Evolutionary conservation across 64 coral and sea anemone genomes (phyloP), one percentile per base, ranked within the genome.

Genomic region (Montipora cactus): DNA sequence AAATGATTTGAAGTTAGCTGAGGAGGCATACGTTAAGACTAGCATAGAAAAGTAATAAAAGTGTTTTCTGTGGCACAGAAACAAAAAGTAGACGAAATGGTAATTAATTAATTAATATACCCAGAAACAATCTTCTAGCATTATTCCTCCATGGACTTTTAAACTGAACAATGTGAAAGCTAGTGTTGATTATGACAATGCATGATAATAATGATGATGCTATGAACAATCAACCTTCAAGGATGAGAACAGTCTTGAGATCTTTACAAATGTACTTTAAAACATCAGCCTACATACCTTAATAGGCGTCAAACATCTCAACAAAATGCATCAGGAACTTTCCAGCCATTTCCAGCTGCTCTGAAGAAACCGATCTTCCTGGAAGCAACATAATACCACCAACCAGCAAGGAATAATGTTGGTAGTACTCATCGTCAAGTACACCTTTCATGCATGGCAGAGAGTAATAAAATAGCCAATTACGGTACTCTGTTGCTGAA

Each of bases 391-490:
- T 79, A 12, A 79, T 79, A 49, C 48, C 77, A 52, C 47, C 70
- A 21, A 73, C 70, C 70, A 73, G 21, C 70, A 73, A 21, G 19
- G 70, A 19, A 73, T 73, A 73, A 73, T 73, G 70, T 21, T 73
- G 70, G 19, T 73, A 21, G 21, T 73, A 73, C 70, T 73, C 21
- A 19, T 91, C 62, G 20, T 79, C 57, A 19, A 91, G 78, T 3
- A 91, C 23, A 21, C 47, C 89, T 37, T 91, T 91, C 53, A 81
- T 80, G 44, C 89, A 91, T 1, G 89, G 89, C 8, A 81, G 89
- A 19, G 89, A 91, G 28, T 91, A 91, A 48, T 81, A 91, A 47
- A 64, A 64, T 28, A 81, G 76, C 89, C 89, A 91, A 62, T 73
- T 73, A 21, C 70, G 70, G 70, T 73, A 73, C 70, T 73, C 70